phyloP scores from a whole-genome alignment of 2,797 vertebrate genomes.

The Neoniphon sammara region DNA sequence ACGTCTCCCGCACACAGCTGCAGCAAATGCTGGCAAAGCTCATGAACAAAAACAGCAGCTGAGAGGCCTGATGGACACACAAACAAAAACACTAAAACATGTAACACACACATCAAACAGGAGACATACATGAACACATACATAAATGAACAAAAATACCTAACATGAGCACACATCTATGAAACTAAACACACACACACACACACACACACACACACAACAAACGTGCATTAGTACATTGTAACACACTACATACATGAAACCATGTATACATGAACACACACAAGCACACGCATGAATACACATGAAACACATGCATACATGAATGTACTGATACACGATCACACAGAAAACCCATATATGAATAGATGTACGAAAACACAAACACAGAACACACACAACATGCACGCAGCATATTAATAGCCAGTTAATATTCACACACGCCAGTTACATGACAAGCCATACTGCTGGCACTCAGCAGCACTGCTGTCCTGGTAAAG shows the following conservation, averaged over 20 bases:
- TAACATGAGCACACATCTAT: background rate
- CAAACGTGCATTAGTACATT: no score
- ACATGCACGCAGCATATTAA: slow-evolving; percentile 25
- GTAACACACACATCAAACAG: slow-evolving; percentile 14
- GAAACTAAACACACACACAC: background rate
- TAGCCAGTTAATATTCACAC: slow-evolving; percentile 32
- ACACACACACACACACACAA: no score
- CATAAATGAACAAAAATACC: slow-evolving; percentile 11
- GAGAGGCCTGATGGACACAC: slow-evolving; percentile 50
- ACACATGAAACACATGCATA: background rate
- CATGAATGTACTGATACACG: background rate
- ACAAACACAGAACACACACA: slow-evolving; percentile 4
- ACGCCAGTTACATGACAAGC: slow-evolving; percentile 48
- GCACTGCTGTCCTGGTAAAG: slow-evolving; percentile 29
- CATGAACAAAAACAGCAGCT: slow-evolving; percentile 91
- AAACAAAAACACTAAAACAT: slow-evolving; percentile 17
- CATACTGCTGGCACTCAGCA: slow-evolving; percentile 51
- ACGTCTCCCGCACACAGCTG: slow-evolving; percentile 92
- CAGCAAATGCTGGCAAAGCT: slow-evolving; percentile 98
- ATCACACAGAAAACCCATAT: background rate
- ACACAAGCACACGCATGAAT: slow-evolving; percentile 3
- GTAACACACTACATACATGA: no score
- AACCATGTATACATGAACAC: slow-evolving; percentile 17
- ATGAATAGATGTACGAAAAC: background rate
- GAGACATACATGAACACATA: background rate